Conservation (phyloP, 2,113 vertebrate species). For the Aphelocoma coerulescens region DNA sequence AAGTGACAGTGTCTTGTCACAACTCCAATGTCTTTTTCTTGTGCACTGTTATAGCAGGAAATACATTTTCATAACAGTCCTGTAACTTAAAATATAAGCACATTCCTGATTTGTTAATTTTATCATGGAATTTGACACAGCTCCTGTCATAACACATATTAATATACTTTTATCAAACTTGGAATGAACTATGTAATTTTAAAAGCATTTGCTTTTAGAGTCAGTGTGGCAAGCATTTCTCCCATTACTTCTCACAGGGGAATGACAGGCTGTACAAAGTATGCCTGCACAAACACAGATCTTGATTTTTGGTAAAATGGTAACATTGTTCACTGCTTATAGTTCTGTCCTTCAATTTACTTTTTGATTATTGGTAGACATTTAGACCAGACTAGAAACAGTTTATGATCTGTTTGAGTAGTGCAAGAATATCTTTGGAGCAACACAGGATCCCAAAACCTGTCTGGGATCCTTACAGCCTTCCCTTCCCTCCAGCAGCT, state of each 20-base stretch:
- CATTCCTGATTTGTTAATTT: constrained; percentile 26
- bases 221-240: neutral
- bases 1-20: constrained; percentile 11
- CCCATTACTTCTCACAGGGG: neutral
- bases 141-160: constrained; percentile 44
- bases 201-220: constrained; percentile 43
- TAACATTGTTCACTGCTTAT: neutral
- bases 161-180: constrained; percentile 21
- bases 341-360: neutral
- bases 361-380: neutral
- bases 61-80: neutral
- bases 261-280: constrained; percentile 16
- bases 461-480: rapidly evolving
- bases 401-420: neutral
- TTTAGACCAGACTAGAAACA: neutral
- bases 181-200: neutral
- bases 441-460: neutral
- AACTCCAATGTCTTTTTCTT: neutral
- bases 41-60: neutral
- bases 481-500: neutral
- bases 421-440: neutral
- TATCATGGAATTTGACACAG: constrained; percentile 1
- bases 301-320: neutral
- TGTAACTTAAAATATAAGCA: neutral
- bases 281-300: neutral